Base-by-base conservation (phyloP, 2,888 invertebrate genomes). In the Apotomis betuletana region DNA sequence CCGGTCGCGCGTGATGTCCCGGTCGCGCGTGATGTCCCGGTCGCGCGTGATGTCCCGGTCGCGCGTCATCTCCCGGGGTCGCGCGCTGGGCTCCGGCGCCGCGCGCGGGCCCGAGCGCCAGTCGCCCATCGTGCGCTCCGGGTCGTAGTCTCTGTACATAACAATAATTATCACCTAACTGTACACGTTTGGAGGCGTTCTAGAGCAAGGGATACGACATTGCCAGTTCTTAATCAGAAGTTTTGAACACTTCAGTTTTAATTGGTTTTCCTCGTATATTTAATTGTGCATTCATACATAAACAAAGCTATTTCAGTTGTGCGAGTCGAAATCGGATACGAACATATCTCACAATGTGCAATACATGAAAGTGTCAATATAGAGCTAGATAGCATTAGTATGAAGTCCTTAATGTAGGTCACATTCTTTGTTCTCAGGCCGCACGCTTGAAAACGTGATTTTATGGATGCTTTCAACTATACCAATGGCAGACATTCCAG, bases 31-130 rank as follows among this genome's bases (percentile, higher is more conserved):
- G 36, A 58, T 59, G 69, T 90, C 87, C 77, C 92, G 79, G 69
- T 91, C 89, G 82, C 92, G 91, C 76, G 90, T 90, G 36, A 58
- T 59, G 55, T 76, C 78, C 4, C 78, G 74, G 36, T 80, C 79
- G 15, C 79, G 74, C 52, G 68, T 68, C 46, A n/a, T 77, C 75
- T 80, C 79, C 46, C 83, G 89, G 88, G 69, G 71, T 65, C 88
- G 87, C 10, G 90, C 79, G 36, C 82, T 84, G 4, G 91, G 81
- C 62, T 91, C 87, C 12, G 94, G 91, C 75, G 93, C 93, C 3
- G 94, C 94, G 44, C 96, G 92, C 51, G 96, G 95, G 0, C 95
- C 95, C 0, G 96, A 95, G 52, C 97, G 93, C 97, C 97, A 97
- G 86, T 96, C 96, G n/a, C 96, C 96, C 78, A 94, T 93, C 4